A percentile compares a stretch with the other conserved stretches of the same genome.
These are phyloP conservation scores for Sebastes iracundus DNA, from an alignment of 2,797 vertebrate species.

Conservation along the genomic window DNA sequence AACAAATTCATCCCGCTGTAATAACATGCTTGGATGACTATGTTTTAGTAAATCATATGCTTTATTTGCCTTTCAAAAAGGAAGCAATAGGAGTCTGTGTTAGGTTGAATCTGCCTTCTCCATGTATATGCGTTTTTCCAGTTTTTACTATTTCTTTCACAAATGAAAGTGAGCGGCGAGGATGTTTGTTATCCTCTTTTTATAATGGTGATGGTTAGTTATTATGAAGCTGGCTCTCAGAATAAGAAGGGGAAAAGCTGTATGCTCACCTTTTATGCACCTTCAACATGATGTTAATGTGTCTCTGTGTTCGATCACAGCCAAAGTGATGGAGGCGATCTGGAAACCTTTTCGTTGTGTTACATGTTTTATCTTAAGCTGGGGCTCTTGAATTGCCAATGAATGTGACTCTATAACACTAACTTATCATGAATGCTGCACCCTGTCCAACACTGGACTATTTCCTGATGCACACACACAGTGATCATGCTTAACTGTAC, in stretches of 20 bases:
- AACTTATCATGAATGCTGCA: conserved; percentile 67
- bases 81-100: conserved; percentile 53
- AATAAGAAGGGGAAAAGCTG: conserved; percentile 14
- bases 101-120: conserved; percentile 3
- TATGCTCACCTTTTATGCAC: conserved; percentile 35
- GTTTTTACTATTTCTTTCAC: conserved; percentile 3
- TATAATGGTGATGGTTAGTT: not conserved
- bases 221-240: not conserved
- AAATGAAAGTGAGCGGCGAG: not conserved
- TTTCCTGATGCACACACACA: conserved; percentile 51
- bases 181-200: conserved; percentile 2
- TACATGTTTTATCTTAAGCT: conserved; percentile 1
- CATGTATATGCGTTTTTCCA: not conserved
- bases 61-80: conserved; percentile 56
- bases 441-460: conserved; percentile 42
- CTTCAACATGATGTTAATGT: conserved; percentile 36
- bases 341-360: not conserved
- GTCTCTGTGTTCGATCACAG: conserved; percentile 10
- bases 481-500: conserved; percentile 37
- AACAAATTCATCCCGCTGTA: conserved; percentile 20
- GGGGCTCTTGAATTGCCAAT: conserved; percentile 20
- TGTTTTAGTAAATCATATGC: conserved; percentile 3
- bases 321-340: not conserved
- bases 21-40: not conserved
- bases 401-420: conserved; percentile 61